phyloP scores from a whole-genome alignment of 1,140 invertebrate species.

The Drosophila repletoides region DNA sequence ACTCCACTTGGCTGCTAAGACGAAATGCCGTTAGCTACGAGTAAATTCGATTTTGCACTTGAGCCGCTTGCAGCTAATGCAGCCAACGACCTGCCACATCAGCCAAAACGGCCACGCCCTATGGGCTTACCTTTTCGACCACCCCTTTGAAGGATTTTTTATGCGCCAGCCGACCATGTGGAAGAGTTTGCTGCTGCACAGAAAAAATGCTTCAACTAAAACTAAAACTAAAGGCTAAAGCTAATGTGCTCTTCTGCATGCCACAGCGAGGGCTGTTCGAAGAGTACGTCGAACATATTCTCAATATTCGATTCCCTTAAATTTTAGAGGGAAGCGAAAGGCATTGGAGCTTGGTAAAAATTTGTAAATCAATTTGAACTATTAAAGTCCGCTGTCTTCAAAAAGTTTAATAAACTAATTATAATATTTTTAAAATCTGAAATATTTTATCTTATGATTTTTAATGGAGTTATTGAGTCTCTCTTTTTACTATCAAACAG shows the following conservation, averaged over 20 bases:
- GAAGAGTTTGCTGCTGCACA: conserved; percentile 43
- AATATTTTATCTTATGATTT: no score
- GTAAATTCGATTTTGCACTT: conserved; percentile 78
- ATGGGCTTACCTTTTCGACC: background rate
- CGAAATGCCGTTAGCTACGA: conserved; percentile 69
- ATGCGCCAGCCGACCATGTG: conserved; percentile 45
- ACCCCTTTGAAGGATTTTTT: conserved; percentile 18
- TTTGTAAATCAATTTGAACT: no score
- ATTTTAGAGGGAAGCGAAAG: no score
- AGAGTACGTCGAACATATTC: no score
- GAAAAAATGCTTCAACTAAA: conserved; percentile 48
- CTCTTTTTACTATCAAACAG: no score
- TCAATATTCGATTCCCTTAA: no score
- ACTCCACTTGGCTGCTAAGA: conserved; percentile 63
- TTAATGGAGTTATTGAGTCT: no score
- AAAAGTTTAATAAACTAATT: no score
- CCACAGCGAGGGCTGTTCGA: conserved; percentile 9
- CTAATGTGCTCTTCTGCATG: conserved; percentile 46
- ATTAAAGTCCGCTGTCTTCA: no score
- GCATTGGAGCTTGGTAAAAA: no score
- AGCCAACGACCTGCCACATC: conserved; percentile 56
- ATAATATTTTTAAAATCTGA: no score
- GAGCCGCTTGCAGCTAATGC: conserved; percentile 75
- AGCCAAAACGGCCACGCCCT: conserved; percentile 31
- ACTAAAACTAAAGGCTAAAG: conserved; percentile 41